Conservation (phyloP, 1,140 invertebrate genomes). For the Drosophila mauritiana region DNA sequence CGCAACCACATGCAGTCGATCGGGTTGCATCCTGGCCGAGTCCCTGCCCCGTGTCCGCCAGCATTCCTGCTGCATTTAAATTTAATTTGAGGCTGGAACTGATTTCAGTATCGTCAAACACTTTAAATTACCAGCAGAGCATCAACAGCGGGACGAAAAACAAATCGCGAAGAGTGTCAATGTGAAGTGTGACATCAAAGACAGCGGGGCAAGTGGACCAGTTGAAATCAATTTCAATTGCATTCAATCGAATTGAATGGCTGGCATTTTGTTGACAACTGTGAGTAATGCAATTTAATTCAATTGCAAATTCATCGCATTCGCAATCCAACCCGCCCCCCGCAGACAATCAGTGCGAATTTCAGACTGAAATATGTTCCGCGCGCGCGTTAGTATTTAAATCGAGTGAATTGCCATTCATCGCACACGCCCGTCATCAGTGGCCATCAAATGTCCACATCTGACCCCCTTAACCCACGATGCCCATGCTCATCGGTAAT, state of each 20-base stretch:
- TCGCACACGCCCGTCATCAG: slow-evolving; percentile 51
- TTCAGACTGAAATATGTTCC: slow-evolving; percentile 21
- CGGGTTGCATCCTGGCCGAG: slow-evolving; percentile 25
- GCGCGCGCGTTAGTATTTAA: slow-evolving; percentile 61
- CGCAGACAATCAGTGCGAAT: slow-evolving; percentile 2
- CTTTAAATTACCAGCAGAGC: slow-evolving; percentile 54
- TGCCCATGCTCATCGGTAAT: slow-evolving; percentile 11
- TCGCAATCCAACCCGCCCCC: neutral
- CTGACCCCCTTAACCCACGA: neutral
- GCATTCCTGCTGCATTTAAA: slow-evolving; percentile 39
- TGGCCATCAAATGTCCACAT: slow-evolving; percentile 6
- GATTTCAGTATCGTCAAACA: slow-evolving; percentile 50
- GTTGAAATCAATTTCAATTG: slow-evolving; percentile 79
- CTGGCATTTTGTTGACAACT: slow-evolving; percentile 80
- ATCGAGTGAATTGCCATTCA: slow-evolving; percentile 70
- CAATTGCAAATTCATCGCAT: slow-evolving; percentile 78
- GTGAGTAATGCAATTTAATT: slow-evolving; percentile 82
- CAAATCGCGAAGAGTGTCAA: slow-evolving; percentile 50
- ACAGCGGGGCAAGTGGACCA: slow-evolving; percentile 22
- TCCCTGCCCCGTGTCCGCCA: neutral
- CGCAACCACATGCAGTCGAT: slow-evolving; percentile 53
- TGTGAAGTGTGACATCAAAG: slow-evolving; percentile 69
- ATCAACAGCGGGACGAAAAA: slow-evolving; percentile 10
- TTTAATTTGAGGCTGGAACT: slow-evolving; percentile 52
- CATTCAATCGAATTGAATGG: slow-evolving; percentile 78